A percentile compares a stretch with the other conserved stretches of the same genome.
Conservation (phyloP, 1,140 invertebrate species). For the Protaetia brevitarsis region DNA sequence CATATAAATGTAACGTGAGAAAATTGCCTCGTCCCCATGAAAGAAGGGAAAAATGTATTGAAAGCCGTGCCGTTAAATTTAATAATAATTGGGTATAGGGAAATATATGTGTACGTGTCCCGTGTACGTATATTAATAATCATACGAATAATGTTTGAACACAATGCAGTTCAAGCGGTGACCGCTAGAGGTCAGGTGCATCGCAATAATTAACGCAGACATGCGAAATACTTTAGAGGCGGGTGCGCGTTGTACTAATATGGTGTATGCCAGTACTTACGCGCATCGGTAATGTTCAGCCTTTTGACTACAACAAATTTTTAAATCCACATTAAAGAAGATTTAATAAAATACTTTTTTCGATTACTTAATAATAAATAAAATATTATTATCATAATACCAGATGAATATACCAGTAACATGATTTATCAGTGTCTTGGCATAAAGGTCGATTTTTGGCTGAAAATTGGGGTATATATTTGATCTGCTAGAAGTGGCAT, state of each 20-base stretch:
- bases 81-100: neutral
- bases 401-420: too few species aligned
- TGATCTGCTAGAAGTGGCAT: too few species aligned
- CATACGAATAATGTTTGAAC: constrained; percentile 1
- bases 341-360: too few species aligned
- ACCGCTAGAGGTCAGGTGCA: constrained; percentile 14
- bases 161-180: constrained; percentile 1
- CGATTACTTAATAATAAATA: too few species aligned
- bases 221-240: constrained; percentile 3
- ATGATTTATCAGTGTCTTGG: too few species aligned
- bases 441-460: too few species aligned
- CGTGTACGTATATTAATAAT: constrained; percentile 1
- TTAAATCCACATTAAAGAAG: too few species aligned
- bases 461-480: too few species aligned
- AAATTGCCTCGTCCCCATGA: neutral
- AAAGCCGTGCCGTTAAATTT: constrained; percentile 3
- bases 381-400: too few species aligned
- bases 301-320: too few species aligned
- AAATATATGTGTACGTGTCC: neutral
- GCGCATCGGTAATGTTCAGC: too few species aligned
- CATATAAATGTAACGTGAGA: constrained; percentile 12
- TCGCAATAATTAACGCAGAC: constrained; percentile 8
- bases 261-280: neutral
- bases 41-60: neutral
- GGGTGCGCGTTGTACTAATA: neutral